Evolutionary conservation across 2,797 vertebrate species (phyloP).

Genomic region (Onychomys leucogaster): DNA sequence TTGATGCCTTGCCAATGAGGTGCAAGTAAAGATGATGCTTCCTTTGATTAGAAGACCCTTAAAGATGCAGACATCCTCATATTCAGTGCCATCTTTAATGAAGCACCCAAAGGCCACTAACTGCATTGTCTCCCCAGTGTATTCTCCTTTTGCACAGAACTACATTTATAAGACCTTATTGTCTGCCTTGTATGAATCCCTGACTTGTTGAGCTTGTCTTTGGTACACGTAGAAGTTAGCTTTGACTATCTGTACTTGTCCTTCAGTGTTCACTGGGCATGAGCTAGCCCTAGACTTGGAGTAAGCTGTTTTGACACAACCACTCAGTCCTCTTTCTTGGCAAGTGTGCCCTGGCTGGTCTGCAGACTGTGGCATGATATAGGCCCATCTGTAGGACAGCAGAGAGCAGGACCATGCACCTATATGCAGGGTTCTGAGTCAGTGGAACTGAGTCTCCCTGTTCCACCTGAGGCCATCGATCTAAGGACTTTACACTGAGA

Average conservation of each 20-base stretch:
- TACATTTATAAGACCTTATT: not conserved
- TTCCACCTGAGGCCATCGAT: fast-evolving
- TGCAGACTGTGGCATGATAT: not conserved
- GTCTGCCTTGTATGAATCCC: not conserved
- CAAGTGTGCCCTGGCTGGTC: fast-evolving
- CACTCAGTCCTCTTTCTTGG: fast-evolving
- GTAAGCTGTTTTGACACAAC: not conserved
- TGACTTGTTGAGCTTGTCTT: not conserved
- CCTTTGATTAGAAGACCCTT: not conserved
- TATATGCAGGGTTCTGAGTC: fast-evolving
- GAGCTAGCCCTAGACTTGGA: not conserved
- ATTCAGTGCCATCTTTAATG: fast-evolving
- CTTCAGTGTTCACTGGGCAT: not conserved
- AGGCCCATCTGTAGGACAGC: not conserved
- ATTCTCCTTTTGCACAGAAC: not conserved
- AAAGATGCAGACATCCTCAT: fast-evolving
- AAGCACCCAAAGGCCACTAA: not conserved
- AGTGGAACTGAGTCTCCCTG: fast-evolving
- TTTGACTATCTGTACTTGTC: not conserved
- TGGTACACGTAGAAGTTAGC: too few relatives aligned
- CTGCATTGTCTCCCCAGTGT: fast-evolving
- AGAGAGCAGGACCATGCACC: fast-evolving
- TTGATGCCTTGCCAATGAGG: fast-evolving
- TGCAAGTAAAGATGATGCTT: too few relatives aligned
- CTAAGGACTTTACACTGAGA: too few relatives aligned